These are phyloP conservation scores for Cantharis rufa DNA, from an alignment of 2,888 invertebrate species.

Conservation along the genomic window DNA sequence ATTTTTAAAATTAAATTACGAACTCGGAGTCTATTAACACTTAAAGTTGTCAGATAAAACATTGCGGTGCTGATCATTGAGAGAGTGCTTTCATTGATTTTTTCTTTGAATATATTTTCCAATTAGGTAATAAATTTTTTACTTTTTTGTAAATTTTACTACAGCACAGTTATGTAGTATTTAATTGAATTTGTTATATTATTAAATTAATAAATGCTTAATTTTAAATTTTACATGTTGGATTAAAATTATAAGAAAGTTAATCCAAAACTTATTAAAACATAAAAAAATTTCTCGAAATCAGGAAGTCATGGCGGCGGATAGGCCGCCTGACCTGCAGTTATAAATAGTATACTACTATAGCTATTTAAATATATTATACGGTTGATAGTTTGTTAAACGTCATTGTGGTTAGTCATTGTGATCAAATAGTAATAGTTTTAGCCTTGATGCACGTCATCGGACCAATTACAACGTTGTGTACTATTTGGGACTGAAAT, in stretches of 20 bases:
- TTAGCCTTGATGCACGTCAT: not conserved
- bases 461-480: not conserved
- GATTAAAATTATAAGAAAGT: no score
- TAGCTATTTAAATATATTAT: no score
- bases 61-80: not conserved
- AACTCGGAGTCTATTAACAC: not conserved
- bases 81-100: constrained; percentile 1
- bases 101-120: not conserved
- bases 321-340: no score
- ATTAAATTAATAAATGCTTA: no score
- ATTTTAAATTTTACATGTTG: no score
- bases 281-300: no score
- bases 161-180: not conserved
- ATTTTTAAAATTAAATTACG: constrained; percentile 1
- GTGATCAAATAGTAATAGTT: not conserved
- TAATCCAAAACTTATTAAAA: no score
- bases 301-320: no score
- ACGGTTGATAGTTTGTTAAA: no score
- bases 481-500: not conserved
- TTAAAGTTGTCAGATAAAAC: not conserved
- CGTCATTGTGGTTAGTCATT: no score
- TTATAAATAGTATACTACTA: no score
- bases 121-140: not conserved
- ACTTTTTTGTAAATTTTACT: not conserved
- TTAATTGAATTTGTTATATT: no score